Percentiles rank a stretch among this genome's conserved stretches.
Evolutionary conservation across 2,888 invertebrate genomes (phyloP).

Genomic region (Ditula angustiorana): DNA sequence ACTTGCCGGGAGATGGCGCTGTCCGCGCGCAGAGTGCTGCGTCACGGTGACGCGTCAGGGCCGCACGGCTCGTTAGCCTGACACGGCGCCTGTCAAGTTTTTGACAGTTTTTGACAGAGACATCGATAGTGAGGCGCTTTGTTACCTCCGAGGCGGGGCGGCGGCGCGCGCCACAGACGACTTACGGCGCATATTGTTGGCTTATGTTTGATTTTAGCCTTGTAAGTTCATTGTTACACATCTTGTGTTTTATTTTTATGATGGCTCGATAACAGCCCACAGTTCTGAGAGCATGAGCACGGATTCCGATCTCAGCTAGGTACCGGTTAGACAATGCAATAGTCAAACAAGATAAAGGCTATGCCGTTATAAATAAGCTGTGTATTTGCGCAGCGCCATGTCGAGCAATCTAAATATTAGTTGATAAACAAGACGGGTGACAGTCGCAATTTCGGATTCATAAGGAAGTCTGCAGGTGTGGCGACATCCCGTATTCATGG

Average conservation of each 20-base stretch:
- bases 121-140: slow-evolving; percentile 81
- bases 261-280: slow-evolving; percentile 58
- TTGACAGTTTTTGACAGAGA: slow-evolving; percentile 85
- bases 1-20: slow-evolving; percentile 74
- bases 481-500: slow-evolving; percentile 83
- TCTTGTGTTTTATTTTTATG: slow-evolving; percentile 64
- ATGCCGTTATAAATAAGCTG: slow-evolving; percentile 33
- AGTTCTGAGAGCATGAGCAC: slow-evolving; percentile 24
- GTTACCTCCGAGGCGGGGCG: slow-evolving; percentile 78
- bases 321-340: slow-evolving; percentile 25
- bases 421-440: slow-evolving; percentile 64
- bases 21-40: slow-evolving; percentile 52
- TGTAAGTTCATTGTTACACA: slow-evolving; percentile 75
- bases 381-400: slow-evolving; percentile 8
- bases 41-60: slow-evolving; percentile 65
- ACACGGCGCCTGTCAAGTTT: slow-evolving; percentile 82
- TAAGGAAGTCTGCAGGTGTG: slow-evolving; percentile 76
- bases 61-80: slow-evolving; percentile 80
- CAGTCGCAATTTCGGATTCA: slow-evolving; percentile 77
- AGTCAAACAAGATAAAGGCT: slow-evolving; percentile 28
- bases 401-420: slow-evolving; percentile 48
- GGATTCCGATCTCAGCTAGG: slow-evolving; percentile 18
- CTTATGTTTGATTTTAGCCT: slow-evolving; percentile 69
- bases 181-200: slow-evolving; percentile 78
- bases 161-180: slow-evolving; percentile 43